Conservation (phyloP, 2,888 invertebrate genomes). For the Steinernema scapterisci region DNA sequence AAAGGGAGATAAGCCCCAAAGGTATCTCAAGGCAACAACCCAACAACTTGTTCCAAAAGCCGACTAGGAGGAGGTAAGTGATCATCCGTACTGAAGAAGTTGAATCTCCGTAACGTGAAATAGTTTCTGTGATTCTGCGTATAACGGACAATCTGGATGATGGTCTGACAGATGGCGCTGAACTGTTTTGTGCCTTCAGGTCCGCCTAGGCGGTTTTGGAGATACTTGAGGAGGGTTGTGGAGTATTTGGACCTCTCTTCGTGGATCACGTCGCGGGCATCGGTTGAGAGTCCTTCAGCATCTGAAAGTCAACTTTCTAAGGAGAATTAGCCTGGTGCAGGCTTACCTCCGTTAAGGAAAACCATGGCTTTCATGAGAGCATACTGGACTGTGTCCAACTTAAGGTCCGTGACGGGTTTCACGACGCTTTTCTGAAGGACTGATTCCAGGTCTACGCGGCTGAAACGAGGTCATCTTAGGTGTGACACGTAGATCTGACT, state of each 20-base stretch:
- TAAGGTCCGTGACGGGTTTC: slow-evolving; percentile 24
- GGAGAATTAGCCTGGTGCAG: not conserved
- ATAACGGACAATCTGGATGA: not conserved
- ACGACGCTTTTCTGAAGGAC: slow-evolving; percentile 36
- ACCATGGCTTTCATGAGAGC: slow-evolving; percentile 35
- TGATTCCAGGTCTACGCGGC: slow-evolving; percentile 33
- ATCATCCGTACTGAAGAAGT: not conserved
- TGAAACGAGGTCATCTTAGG: slow-evolving; percentile 31
- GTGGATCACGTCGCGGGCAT: slow-evolving; percentile 29
- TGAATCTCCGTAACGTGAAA: not conserved
- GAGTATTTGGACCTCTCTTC: slow-evolving; percentile 35
- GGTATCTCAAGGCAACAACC: not conserved
- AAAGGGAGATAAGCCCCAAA: not conserved
- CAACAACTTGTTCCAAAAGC: not conserved
- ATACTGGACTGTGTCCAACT: slow-evolving; percentile 38
- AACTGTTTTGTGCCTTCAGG: slow-evolving; percentile 33
- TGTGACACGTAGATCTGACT: not conserved
- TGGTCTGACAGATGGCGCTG: slow-evolving; percentile 32
- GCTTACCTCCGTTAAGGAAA: slow-evolving; percentile 37
- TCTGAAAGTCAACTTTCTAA: slow-evolving; percentile 16
- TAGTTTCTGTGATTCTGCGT: slow-evolving; percentile 21
- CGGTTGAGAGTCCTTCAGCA: slow-evolving; percentile 19
- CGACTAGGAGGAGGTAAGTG: not conserved
- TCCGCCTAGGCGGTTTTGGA: slow-evolving; percentile 37
- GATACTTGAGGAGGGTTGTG: slow-evolving; percentile 34